phyloP scores from a whole-genome alignment of 2,797 vertebrate genomes.

The Ficedula albicollis region DNA sequence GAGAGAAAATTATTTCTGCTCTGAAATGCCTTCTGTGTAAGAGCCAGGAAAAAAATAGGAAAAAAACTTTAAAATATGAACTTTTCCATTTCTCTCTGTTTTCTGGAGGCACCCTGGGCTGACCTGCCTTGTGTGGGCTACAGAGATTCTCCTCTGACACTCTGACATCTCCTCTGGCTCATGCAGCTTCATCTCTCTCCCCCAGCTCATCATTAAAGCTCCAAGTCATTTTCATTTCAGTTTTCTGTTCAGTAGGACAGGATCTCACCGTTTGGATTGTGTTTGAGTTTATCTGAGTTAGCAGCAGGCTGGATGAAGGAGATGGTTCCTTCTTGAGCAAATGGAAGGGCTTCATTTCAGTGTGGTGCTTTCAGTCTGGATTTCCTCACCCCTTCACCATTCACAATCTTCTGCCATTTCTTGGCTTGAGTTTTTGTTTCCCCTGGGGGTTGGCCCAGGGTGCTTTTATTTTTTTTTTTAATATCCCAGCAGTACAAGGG shows the following conservation, averaged over 20 bases:
- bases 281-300: slow-evolving; percentile 11
- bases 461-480: not conserved
- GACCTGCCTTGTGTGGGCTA: not conserved
- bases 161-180: not conserved
- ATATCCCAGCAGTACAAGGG: not conserved
- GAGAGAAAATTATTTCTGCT: not conserved
- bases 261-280: not conserved
- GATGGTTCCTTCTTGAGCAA: not conserved
- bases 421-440: not conserved
- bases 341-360: not conserved
- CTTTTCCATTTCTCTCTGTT: not conserved
- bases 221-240: slow-evolving; percentile 5
- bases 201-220: not conserved
- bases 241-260: not conserved
- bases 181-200: not conserved
- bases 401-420: not conserved
- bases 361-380: not conserved
- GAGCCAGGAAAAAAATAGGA: not conserved
- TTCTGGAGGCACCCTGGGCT: not conserved
- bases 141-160: not conserved
- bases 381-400: not conserved
- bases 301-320: slow-evolving; percentile 18
- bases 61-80: not conserved
- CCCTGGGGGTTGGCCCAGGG: not conserved
- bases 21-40: not conserved